Base-by-base conservation (phyloP, 2,113 vertebrate species). In the Dasyornis broadbenti region DNA sequence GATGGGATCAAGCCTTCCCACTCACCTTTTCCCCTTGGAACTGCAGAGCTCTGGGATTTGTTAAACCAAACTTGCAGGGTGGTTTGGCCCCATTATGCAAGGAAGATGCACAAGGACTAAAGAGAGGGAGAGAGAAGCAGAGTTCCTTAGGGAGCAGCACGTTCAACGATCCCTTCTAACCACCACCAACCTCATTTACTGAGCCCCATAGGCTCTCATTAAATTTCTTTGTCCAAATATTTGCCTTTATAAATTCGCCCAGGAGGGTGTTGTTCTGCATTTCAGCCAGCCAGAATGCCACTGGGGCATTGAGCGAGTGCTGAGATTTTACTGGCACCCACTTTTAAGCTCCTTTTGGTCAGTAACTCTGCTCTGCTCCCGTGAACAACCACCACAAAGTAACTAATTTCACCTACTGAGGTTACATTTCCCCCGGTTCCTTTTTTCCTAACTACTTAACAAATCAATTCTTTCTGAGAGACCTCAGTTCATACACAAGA, bases 171-270 rank as follows among this genome's bases (percentile, higher is more conserved):
- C 69, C 85, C 65, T 79, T 87, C 69, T 91, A 70, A 75, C 37
- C 56, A 90, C 82, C 70, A 81, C 64, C 77, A 82, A 71, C 33
- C 70, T 91, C 50, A 91, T 78, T 93, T 57, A 63, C 39, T 71
- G 78, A 90, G 78, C 90, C 73, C 28, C 78, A 37, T 9, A 84
- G 88, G 84, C 73, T 84, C 54, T 91, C 90, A 92, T 90, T 85
- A 92, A 66, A 71, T 61, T 82, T 68, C 35, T 90, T 84, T 66
- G 33, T 64, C 90, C 82, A 87, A 84, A 73, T 75, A 92, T 82
- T 92, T 94, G 86, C 70, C 42, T 90, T 93, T 86, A 88, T 69
- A 72, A 85, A 92, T 80, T 85, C 50, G 80, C 35, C 45, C 82
- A 86, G 53, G 50, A 80, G 33, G 24, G 23, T 2, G 24, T 33